Evolutionary conservation across 2,888 invertebrate genomes (phyloP), one percentile per base, ranked within the genome.

Genomic region (Andricus quercusramuli): DNA sequence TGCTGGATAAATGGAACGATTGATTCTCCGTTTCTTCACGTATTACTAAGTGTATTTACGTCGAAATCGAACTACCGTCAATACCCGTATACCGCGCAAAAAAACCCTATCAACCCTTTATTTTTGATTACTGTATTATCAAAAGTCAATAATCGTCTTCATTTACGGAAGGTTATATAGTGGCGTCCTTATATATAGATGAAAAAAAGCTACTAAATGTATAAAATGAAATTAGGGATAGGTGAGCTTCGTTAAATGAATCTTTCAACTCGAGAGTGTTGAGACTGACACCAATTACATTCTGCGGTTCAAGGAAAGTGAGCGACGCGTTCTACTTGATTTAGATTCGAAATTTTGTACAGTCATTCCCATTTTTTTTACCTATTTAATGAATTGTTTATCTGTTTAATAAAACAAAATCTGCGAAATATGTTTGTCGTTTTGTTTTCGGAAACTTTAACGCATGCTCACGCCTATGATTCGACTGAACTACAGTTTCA

Each of bases 1-100:
- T 90, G 90, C 90, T 90, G 90, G 89, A 88, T 90, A 89, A 80
- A 86, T 86, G 86, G 88, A 89, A 88, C 83, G 84, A 88, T 87
- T 80, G 83, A 87, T 84, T 86, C 85, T 89, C 83, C 85, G 87
- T 89, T 89, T 88, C 89, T 87, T 89, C 87, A 85, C 82, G 82
- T 86, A 79, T 59, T 47, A 79, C 64, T 77, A 56, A 56, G 56
- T 74, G 74, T 74, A 74, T 74, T 74, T 32, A 74, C 74, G 74
- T 74, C 74, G 37, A 74, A 74, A 74, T 74, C 56, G 74, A 74
- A 74, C 74, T 74, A 74, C 74, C 74, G 74, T 74, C 74, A 74
- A 74, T 74, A 74, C 56, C 74, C 51, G 20, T 59, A 74, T 56
- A 51, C 32, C 56, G 32, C 74, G 32, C 56, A 32, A 32, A 51